Evolutionary conservation across 1,140 invertebrate species (phyloP).

Genomic region (Drosophila rufa): DNA sequence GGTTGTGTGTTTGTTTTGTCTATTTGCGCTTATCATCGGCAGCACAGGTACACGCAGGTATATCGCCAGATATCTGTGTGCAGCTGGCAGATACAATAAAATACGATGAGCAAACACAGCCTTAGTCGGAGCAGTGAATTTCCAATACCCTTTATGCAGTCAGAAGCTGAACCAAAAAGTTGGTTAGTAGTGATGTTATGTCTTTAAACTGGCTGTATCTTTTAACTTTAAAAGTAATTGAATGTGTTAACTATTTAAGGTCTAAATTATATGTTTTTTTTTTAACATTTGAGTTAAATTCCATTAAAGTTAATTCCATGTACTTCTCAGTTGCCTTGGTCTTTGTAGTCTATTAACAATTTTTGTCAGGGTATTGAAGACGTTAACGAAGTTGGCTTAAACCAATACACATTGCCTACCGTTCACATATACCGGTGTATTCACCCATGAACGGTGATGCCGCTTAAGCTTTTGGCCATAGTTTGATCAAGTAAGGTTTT

Average conservation of each 20-base stretch:
- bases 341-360: background rate
- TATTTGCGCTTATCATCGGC: slow-evolving; percentile 79
- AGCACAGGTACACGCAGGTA: slow-evolving; percentile 52
- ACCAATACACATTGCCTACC: slow-evolving; percentile 8
- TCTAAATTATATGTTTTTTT: too few relatives aligned
- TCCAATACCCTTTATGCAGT: background rate
- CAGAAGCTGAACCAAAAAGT: background rate
- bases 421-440: background rate
- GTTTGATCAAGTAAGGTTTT: background rate
- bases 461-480: slow-evolving; percentile 23
- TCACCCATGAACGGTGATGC: slow-evolving; percentile 6
- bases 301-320: background rate
- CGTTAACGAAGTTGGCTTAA: background rate
- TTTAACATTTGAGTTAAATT: background rate
- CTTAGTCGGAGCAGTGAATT: background rate
- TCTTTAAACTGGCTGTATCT: too few relatives aligned
- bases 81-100: slow-evolving; percentile 41
- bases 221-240: background rate
- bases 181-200: background rate
- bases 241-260: background rate
- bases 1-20: slow-evolving; percentile 78
- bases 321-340: background rate
- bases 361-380: slow-evolving; percentile 20
- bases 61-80: slow-evolving; percentile 50
- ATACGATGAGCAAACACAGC: background rate